Conservation (phyloP, 2,113 vertebrate genomes). For the Oriolus oriolus region DNA sequence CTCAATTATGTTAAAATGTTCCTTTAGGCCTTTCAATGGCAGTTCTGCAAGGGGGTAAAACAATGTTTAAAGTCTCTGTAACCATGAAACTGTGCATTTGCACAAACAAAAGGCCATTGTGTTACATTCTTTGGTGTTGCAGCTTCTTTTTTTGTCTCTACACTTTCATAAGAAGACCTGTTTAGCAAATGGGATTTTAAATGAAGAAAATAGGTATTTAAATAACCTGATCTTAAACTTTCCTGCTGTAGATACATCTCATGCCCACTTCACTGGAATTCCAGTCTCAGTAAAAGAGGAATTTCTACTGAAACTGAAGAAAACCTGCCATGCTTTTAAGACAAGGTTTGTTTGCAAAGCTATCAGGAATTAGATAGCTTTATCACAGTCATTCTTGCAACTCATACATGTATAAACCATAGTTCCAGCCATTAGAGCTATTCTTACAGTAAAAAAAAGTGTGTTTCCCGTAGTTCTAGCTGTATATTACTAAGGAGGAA, state of each 20-base stretch:
- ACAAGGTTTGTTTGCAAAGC: neutral
- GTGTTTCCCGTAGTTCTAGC: neutral
- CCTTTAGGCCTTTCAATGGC: neutral
- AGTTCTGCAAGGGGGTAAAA: neutral
- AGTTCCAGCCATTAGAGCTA: neutral
- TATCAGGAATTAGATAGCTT: neutral
- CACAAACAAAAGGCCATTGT: neutral
- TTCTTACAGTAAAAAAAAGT: neutral
- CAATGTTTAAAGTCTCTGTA: neutral
- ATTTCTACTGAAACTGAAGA: neutral
- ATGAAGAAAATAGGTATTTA: neutral
- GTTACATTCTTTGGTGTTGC: neutral
- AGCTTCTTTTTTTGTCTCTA: neutral
- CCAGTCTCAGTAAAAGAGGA: neutral
- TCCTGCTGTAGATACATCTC: neutral
- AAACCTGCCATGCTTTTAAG: neutral
- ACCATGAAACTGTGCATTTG: neutral
- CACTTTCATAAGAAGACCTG: slow-evolving; percentile 1
- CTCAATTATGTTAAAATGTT: neutral
- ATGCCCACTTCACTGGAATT: neutral
- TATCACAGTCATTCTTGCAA: neutral
- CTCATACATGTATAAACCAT: neutral
- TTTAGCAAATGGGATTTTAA: slow-evolving; percentile 41
- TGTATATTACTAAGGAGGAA: neutral
- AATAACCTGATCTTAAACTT: neutral